These are phyloP conservation scores for Drosophila bocqueti DNA, from an alignment of 1,140 invertebrate species.

Conservation along the genomic window DNA sequence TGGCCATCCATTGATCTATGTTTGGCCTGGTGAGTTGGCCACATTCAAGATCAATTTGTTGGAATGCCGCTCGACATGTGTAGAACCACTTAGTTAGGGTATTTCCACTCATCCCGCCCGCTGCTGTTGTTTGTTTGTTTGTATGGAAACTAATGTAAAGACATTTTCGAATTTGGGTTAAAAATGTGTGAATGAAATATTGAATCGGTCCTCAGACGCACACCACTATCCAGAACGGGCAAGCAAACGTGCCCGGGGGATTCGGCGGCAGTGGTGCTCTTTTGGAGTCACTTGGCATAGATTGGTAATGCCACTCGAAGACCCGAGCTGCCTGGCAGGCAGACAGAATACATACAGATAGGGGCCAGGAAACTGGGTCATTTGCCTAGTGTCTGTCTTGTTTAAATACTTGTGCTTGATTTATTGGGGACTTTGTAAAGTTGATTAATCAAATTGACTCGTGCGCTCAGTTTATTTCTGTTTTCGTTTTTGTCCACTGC, in stretches of 20 bases:
- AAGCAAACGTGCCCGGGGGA: conserved; percentile 16
- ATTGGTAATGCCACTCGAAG: conserved; percentile 53
- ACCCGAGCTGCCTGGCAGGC: neutral
- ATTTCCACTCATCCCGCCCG: conserved; percentile 13
- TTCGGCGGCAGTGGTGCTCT: conserved; percentile 8
- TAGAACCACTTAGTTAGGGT: conserved; percentile 43
- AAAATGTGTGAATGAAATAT: conserved; percentile 71
- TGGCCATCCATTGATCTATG: conserved; percentile 30
- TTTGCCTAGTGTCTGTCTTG: conserved; percentile 58
- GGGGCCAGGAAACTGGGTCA: conserved; percentile 62
- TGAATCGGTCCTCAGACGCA: conserved; percentile 20
- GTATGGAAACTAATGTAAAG: conserved; percentile 52
- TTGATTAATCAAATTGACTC: conserved; percentile 72
- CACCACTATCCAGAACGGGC: conserved; percentile 17
- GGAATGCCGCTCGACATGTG: conserved; percentile 41
- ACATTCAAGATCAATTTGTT: conserved; percentile 60
- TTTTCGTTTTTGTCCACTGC: conserved; percentile 15
- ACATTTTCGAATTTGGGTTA: conserved; percentile 72
- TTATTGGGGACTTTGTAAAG: conserved; percentile 68
- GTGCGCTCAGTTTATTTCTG: conserved; percentile 57
- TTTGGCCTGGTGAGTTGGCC: conserved; percentile 20
- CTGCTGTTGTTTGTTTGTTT: conserved; percentile 32
- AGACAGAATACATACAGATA: conserved; percentile 26
- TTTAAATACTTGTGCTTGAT: conserved; percentile 59
- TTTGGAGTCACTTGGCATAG: conserved; percentile 45